Base-by-base conservation (phyloP, 2,888 invertebrate species). In the Pseudoips prasinana region DNA sequence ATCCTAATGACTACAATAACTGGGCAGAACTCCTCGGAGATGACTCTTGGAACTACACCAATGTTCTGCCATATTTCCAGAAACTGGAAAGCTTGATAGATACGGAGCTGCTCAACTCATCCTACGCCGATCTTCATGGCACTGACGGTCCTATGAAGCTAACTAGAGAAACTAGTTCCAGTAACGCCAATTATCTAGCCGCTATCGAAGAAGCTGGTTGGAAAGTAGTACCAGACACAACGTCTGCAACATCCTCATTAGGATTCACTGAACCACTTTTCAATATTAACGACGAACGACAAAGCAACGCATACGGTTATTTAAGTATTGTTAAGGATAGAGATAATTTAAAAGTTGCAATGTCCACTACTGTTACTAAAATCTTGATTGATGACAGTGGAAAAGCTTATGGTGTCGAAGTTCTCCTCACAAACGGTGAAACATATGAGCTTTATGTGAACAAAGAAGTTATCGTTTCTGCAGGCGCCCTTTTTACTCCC, bases 401-500 rank as follows among this genome's bases (percentile, higher is more conserved):
- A 5, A n/a, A n/a, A n/a, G 53, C 42, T 5, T 50, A 46, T 3
- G 71, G 72, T 2, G 65, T 74, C 0, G 24, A 46, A 23, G 31
- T 8, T 24, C 38, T 39, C 39, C 45, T 7, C 9, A 33, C 14
- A 3, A 25, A 38, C 8, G 40, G 43, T 27, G 27, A 33, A 2
- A 43, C 29, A 6, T 43, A 60, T 6, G 51, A 34, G 0, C 31
- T 61, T 1, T 38, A 32, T 8, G 56, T 67, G 0, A 49, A 43
- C 0, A 59, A 44, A 11, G 66, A 71, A 35, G 55, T 73, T 0
- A 55, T 73, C 6, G 4, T 73, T 8, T 45, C 61, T 0, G 64
- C 64, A 1, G 73, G 70, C 7, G 56, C 68, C 0, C 28, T 74
- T 3, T 61, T 52, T 9, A 47, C 63, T 8, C 63, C 74, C 0